Evolutionary conservation across 2,113 vertebrate genomes (phyloP).

Genomic region (Neolamprologus sp.): DNA sequence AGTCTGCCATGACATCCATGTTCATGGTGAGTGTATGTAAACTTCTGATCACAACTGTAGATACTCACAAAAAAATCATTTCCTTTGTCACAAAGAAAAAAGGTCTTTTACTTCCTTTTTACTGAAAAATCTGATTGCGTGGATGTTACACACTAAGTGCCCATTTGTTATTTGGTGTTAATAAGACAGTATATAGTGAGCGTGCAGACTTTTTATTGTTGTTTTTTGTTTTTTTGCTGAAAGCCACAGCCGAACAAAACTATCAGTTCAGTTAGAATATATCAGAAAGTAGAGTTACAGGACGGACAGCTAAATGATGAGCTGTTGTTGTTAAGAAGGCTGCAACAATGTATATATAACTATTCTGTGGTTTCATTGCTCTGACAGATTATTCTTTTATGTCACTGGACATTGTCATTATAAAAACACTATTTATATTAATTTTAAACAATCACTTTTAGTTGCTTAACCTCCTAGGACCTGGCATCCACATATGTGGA

Average conservation of each 20-base stretch:
- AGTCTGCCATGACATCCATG: rapidly evolving
- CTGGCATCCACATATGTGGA: neutral
- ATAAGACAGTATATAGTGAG: neutral
- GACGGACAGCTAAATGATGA: rapidly evolving
- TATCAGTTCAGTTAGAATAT: neutral
- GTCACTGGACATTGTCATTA: neutral
- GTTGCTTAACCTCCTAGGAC: neutral
- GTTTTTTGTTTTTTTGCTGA: neutral
- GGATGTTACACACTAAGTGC: neutral
- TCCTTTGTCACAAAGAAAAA: neutral
- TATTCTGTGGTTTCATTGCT: neutral
- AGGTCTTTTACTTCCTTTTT: neutral
- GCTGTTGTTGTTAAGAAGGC: neutral
- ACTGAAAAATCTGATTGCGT: neutral
- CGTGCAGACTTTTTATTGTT: neutral
- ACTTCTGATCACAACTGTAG: neutral
- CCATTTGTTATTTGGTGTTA: neutral
- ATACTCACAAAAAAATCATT: neutral
- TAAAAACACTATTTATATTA: neutral
- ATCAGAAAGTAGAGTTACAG: neutral
- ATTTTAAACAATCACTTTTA: neutral
- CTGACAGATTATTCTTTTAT: neutral
- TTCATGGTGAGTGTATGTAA: neutral
- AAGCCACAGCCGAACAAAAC: neutral
- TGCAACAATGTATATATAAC: neutral